Evolutionary conservation across 2,113 vertebrate genomes (phyloP).

Genomic region (Sakesphorus luctuosus): DNA sequence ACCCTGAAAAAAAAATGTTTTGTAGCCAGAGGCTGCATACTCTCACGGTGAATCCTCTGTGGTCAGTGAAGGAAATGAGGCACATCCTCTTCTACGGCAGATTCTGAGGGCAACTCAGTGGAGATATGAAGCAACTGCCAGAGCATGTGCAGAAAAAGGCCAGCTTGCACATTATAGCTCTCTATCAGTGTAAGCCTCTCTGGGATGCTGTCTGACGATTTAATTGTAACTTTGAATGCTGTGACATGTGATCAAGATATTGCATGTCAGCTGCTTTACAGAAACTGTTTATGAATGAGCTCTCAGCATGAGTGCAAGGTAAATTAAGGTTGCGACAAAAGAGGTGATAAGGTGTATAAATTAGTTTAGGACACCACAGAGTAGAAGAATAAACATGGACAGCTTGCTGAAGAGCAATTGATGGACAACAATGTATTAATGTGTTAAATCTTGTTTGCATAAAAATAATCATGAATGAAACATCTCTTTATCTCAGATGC

Average conservation of each 20-base stretch:
- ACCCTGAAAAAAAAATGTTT: not conserved
- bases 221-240: conserved; percentile 47
- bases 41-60: not conserved
- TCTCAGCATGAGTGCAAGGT: conserved; percentile 24
- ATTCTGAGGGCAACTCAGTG: not conserved
- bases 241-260: conserved; percentile 50
- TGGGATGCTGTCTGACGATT: conserved; percentile 10
- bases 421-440: not conserved
- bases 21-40: not conserved
- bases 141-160: not conserved
- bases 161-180: not conserved
- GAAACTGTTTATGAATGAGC: conserved; percentile 18
- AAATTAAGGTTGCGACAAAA: conserved; percentile 22
- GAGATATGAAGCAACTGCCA: not conserved
- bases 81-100: not conserved
- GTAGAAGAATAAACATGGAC: not conserved
- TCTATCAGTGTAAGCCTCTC: conserved; percentile 13
- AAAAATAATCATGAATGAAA: not conserved
- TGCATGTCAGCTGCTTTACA: conserved; percentile 7
- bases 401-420: not conserved
- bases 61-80: not conserved
- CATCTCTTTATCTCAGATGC: not conserved
- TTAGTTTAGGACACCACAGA: not conserved
- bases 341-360: conserved; percentile 6
- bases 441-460: not conserved